Conservation (phyloP, 2,113 vertebrate genomes). For the Indri indri region DNA sequence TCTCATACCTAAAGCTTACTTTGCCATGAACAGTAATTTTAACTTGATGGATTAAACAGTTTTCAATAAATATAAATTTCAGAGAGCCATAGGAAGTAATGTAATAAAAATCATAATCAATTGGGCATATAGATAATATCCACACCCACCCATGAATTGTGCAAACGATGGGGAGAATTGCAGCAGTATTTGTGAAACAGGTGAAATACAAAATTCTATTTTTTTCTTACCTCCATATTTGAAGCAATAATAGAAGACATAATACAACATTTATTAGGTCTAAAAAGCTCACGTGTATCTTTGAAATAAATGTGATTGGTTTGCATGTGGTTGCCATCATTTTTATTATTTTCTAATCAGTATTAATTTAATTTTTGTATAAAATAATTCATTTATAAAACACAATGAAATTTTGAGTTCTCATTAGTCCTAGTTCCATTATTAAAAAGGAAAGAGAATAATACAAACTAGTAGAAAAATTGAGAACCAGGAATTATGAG, state of each 20-base stretch:
- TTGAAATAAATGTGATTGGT: background rate
- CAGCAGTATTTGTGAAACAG: slow-evolving; percentile 44
- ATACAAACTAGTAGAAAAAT: background rate
- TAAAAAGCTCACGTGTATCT: background rate
- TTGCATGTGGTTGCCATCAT: background rate
- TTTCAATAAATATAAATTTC: slow-evolving; percentile 81
- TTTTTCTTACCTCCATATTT: background rate
- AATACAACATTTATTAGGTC: background rate
- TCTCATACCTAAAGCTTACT: slow-evolving; percentile 79
- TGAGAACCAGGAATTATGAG: background rate
- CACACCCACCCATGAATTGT: background rate
- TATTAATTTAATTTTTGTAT: background rate
- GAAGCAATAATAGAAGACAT: slow-evolving; percentile 13
- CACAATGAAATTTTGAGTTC: background rate
- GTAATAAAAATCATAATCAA: slow-evolving; percentile 74
- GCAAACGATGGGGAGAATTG: background rate
- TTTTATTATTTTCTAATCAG: slow-evolving; percentile 34
- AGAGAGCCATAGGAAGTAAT: slow-evolving; percentile 75
- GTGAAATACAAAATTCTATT: slow-evolving; percentile 45
- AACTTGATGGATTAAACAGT: slow-evolving; percentile 86
- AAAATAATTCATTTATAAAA: slow-evolving; percentile 25
- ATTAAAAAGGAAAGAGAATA: background rate
- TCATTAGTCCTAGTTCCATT: background rate
- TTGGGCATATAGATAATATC: slow-evolving; percentile 55
- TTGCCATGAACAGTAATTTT: slow-evolving; percentile 81